Conservation (phyloP, 2,113 vertebrate genomes). For the Meriones unguiculatus region DNA sequence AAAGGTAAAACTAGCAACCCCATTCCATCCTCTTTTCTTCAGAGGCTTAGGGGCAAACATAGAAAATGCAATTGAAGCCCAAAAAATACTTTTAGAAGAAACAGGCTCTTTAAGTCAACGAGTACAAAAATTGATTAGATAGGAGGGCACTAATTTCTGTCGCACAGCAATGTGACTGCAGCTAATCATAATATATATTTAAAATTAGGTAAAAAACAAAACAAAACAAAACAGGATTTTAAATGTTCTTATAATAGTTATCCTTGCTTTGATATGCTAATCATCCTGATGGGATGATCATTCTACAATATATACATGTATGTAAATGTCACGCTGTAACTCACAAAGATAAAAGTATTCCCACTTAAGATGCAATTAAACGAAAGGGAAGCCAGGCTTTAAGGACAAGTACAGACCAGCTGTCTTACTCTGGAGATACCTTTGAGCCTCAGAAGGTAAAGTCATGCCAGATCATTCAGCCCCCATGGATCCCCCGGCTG, state of each 20-base stretch:
- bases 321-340: background rate
- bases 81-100: conserved; percentile 57
- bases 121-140: background rate
- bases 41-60: conserved; percentile 22
- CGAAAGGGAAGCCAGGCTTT: background rate
- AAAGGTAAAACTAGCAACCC: background rate
- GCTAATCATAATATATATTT: background rate
- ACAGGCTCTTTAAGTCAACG: background rate
- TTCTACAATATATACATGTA: background rate
- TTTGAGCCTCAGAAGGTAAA: conserved; percentile 70
- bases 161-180: background rate
- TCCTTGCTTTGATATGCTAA: background rate
- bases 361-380: background rate
- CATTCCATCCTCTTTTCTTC: background rate
- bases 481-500: conserved; percentile 36
- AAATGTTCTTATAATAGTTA: background rate
- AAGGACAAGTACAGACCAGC: conserved; percentile 14
- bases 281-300: background rate
- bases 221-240: background rate
- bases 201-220: background rate
- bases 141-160: background rate
- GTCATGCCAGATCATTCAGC: conserved; percentile 53
- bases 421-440: conserved; percentile 62
- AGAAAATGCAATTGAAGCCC: conserved; percentile 10
- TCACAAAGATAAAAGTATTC: background rate